Percentiles rank a stretch among this genome's conserved stretches.
These are phyloP conservation scores for Pollenia angustigena DNA, from an alignment of 2,888 invertebrate species.

Conservation along the genomic window DNA sequence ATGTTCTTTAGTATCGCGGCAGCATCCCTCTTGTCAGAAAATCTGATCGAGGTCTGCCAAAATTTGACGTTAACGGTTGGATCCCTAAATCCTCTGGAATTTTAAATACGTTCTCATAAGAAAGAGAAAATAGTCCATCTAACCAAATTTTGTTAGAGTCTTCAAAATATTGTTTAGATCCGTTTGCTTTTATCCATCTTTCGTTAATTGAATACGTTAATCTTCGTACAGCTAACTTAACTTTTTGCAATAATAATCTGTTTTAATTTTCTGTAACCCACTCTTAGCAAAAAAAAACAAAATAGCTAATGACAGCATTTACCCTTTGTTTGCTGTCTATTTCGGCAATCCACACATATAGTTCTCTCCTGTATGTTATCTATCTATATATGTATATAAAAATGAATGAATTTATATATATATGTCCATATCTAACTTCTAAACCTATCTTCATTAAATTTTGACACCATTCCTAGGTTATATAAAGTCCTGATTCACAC, in stretches of 20 bases:
- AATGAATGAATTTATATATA: too few species aligned
- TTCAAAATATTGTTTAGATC: slow-evolving; percentile 23
- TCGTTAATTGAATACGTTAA: slow-evolving; percentile 36
- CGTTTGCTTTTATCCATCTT: slow-evolving; percentile 18
- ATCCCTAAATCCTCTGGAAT: too few species aligned
- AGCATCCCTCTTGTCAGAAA: slow-evolving; percentile 4
- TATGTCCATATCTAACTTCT: too few species aligned
- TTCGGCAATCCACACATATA: not conserved
- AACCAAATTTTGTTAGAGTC: slow-evolving; percentile 29
- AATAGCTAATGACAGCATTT: slow-evolving; percentile 1
- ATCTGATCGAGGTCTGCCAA: slow-evolving; percentile 17
- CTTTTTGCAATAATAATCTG: slow-evolving; percentile 34
- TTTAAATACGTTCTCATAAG: slow-evolving; percentile 34
- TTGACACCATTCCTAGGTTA: not conserved
- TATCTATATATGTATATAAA: too few species aligned
- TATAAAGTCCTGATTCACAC: not conserved
- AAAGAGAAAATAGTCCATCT: slow-evolving; percentile 36
- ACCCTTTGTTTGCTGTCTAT: too few species aligned
- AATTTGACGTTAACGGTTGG: slow-evolving; percentile 25
- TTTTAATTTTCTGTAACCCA: slow-evolving; percentile 19
- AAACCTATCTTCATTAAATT: too few species aligned
- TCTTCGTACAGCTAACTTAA: slow-evolving; percentile 36
- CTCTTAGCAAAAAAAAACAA: slow-evolving; percentile 34
- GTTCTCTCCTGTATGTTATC: too few species aligned
- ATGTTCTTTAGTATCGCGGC: slow-evolving; percentile 19